Conservation (phyloP, 1,140 invertebrate species). For the Achatina immaculata region DNA sequence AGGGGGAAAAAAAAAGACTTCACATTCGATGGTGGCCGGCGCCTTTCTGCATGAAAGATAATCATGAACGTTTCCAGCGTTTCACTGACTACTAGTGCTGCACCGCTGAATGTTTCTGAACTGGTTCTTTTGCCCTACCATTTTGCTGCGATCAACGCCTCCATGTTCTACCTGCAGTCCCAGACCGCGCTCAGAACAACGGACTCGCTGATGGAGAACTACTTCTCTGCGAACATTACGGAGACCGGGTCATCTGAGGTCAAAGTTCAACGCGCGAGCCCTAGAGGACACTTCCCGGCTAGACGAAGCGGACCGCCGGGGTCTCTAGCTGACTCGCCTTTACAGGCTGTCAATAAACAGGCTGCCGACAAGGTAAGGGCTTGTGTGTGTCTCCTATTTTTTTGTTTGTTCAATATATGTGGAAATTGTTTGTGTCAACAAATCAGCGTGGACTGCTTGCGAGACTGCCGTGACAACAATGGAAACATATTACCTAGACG, state of each 20-base stretch:
- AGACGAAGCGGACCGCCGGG: not conserved
- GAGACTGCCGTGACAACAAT: no score
- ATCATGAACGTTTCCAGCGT: no score
- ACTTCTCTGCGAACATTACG: not conserved
- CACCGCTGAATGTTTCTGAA: no score
- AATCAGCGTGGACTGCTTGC: no score
- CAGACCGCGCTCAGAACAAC: not conserved
- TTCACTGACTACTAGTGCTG: no score
- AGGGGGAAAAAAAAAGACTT: no score
- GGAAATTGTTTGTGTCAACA: no score
- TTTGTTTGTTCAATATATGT: not conserved
- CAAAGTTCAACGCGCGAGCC: not conserved
- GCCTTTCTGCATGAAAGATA: no score
- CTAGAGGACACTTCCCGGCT: not conserved
- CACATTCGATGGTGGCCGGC: no score
- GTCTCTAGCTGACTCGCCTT: not conserved
- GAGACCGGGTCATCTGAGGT: not conserved
- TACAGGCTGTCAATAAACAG: conserved; percentile 6
- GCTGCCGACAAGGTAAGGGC: not conserved
- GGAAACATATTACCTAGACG: no score
- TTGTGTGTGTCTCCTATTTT: not conserved
- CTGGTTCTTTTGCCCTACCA: no score
- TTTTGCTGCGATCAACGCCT: not conserved
- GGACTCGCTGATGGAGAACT: not conserved
- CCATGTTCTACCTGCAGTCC: not conserved